Evolutionary conservation across 2,797 vertebrate genomes (phyloP).

Genomic region (Poecilia picta): DNA sequence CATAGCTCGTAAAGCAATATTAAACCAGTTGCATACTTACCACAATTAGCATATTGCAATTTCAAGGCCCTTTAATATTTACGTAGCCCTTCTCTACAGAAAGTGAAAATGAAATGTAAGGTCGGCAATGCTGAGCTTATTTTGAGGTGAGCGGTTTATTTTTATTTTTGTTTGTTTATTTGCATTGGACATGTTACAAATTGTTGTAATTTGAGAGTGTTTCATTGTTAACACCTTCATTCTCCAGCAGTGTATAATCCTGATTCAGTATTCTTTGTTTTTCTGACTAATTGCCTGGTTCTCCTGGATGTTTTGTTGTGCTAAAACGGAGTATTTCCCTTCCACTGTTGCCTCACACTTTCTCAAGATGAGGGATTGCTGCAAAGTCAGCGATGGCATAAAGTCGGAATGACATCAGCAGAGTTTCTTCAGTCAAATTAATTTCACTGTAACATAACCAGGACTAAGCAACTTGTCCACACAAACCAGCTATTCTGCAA

Average conservation of each 20-base stretch:
- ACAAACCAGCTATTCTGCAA: background rate
- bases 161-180: background rate
- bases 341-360: background rate
- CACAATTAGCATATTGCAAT: slow-evolving; percentile 79
- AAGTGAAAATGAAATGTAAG: slow-evolving; percentile 28
- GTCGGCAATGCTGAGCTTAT: background rate
- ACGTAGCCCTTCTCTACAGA: slow-evolving; percentile 2
- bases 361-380: background rate
- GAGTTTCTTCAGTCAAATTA: background rate
- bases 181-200: background rate
- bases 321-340: background rate
- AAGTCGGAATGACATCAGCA: background rate
- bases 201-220: background rate
- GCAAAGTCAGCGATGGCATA: background rate
- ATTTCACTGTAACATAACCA: background rate
- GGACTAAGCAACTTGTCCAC: background rate
- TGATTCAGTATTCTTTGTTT: background rate
- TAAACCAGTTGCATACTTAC: slow-evolving; percentile 83
- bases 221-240: background rate
- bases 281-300: background rate
- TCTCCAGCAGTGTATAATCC: background rate
- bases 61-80: slow-evolving; percentile 49
- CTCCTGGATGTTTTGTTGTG: background rate
- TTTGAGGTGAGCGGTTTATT: background rate
- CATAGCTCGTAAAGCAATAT: slow-evolving; percentile 83